These are phyloP conservation scores for Drosophila sucinea DNA, from an alignment of 1,140 invertebrate species.

Conservation along the genomic window DNA sequence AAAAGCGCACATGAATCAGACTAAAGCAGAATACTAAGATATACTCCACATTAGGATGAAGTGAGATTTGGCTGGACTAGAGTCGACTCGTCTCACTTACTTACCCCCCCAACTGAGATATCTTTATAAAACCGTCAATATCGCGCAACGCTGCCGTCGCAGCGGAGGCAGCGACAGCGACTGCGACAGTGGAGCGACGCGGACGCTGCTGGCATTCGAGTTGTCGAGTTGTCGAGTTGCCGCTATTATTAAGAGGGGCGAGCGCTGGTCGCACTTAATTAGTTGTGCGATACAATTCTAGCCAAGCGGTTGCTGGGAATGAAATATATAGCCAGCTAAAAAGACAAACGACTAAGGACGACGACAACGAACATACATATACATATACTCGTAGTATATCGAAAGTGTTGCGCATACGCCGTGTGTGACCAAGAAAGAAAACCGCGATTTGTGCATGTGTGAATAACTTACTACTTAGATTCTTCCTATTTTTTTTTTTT, in stretches of 20 bases:
- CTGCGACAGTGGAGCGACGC: constrained; percentile 1
- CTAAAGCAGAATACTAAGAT: constrained; percentile 2
- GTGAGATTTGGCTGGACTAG: constrained; percentile 30
- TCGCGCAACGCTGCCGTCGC: constrained; percentile 1
- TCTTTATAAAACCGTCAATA: constrained; percentile 63
- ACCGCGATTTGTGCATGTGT: neutral
- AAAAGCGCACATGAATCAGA: constrained; percentile 13
- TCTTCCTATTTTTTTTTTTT: constrained; percentile 12
- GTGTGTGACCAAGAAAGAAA: constrained; percentile 42
- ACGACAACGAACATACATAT: constrained; percentile 4
- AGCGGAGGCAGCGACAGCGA: neutral
- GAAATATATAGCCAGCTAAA: constrained; percentile 12
- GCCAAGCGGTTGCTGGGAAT: constrained; percentile 66
- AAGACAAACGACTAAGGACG: constrained; percentile 5
- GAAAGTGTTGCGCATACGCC: constrained; percentile 67
- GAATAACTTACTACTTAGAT: neutral
- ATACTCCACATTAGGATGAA: constrained; percentile 8
- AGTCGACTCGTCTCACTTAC: neutral
- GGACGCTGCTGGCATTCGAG: constrained; percentile 1
- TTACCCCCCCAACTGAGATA: constrained; percentile 46
- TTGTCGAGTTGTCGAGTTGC: neutral
- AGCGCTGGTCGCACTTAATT: constrained; percentile 73
- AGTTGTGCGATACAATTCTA: constrained; percentile 80
- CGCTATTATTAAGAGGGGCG: constrained; percentile 76
- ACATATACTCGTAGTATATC: constrained; percentile 8